These are phyloP conservation scores for Cepaea hortensis DNA, from an alignment of 2,888 invertebrate genomes.

Conservation along the genomic window DNA sequence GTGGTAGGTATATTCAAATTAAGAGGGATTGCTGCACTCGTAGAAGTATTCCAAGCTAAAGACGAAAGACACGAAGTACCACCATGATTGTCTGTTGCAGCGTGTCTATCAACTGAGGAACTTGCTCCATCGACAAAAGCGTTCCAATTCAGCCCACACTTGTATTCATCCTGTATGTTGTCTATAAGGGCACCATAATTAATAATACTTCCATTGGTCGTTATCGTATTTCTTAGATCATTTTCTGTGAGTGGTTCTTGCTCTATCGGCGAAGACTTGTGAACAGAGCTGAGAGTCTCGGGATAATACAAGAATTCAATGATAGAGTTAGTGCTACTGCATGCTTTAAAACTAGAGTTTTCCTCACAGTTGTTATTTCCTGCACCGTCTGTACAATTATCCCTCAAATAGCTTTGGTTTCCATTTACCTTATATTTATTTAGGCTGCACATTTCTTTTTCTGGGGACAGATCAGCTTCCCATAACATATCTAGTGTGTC, in stretches of 20 bases:
- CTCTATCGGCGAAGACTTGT: not conserved
- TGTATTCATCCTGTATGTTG: not conserved
- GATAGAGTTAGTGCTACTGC: too few species aligned
- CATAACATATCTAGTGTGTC: not conserved
- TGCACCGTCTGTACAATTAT: not conserved
- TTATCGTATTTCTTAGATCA: too few species aligned
- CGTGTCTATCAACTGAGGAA: not conserved
- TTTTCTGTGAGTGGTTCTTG: not conserved
- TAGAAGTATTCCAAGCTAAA: not conserved
- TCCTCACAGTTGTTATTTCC: not conserved
- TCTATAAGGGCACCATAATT: not conserved
- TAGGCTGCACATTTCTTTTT: not conserved
- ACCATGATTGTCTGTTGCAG: too few species aligned
- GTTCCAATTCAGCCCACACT: constrained; percentile 13
- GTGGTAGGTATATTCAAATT: not conserved
- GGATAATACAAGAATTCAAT: too few species aligned
- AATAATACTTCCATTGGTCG: not conserved
- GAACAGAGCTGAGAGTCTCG: not conserved
- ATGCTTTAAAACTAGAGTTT: not conserved
- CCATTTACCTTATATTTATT: not conserved
- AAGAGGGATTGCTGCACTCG: not conserved
- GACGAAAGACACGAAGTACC: not conserved
- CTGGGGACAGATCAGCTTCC: not conserved
- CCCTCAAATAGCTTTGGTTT: not conserved
- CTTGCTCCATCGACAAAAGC: not conserved